Conservation (phyloP, 1,140 invertebrate genomes). For the Macrostomum lignano region DNA sequence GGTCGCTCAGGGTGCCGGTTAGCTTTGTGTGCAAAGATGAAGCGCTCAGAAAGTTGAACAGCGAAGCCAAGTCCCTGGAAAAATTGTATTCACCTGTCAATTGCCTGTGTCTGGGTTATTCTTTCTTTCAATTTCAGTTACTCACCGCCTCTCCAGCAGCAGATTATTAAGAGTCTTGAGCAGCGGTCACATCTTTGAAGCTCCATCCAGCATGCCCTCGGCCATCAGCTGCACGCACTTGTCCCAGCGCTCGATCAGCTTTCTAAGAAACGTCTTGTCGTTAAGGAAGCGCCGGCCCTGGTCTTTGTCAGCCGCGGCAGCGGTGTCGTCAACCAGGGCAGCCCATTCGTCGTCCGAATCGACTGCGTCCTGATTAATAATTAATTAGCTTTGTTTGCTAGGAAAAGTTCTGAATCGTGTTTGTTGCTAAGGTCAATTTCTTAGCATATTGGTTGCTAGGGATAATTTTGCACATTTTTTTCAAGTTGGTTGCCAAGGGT, state of each 20-base stretch:
- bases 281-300: constrained; percentile 12
- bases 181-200: constrained; percentile 15
- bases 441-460: constrained; percentile 9
- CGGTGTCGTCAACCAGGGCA: constrained; percentile 18
- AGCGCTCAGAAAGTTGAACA: no score
- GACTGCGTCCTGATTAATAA: constrained; percentile 13
- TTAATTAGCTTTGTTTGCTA: background rate
- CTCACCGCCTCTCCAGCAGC: no score
- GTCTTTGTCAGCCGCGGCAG: constrained; percentile 17
- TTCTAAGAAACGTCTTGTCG: constrained; percentile 13
- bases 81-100: no score
- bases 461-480: constrained; percentile 15
- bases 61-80: no score
- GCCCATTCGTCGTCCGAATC: constrained; percentile 27
- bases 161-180: constrained; percentile 19
- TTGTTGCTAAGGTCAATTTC: constrained; percentile 8
- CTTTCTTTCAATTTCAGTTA: no score
- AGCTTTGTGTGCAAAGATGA: no score
- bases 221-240: no score
- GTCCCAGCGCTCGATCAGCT: constrained; percentile 11
- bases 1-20: no score
- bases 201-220: constrained; percentile 18
- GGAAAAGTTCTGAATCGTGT: background rate
- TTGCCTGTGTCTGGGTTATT: no score
- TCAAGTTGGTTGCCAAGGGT: no score